These are phyloP conservation scores for Ladona fulva DNA, from an alignment of 1,140 invertebrate genomes.

Conservation along the genomic window DNA sequence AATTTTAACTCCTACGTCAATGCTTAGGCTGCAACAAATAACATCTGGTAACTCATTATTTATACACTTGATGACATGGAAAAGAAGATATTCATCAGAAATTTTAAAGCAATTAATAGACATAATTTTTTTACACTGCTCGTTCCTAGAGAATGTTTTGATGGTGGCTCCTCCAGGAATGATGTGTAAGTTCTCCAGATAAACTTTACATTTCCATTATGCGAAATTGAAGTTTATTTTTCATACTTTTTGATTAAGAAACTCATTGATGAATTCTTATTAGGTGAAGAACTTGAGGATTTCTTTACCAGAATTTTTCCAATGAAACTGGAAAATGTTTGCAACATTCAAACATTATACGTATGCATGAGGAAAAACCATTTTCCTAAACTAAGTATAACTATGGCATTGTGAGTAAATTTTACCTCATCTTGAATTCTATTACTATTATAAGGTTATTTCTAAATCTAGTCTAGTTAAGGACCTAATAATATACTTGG, in stretches of 20 bases:
- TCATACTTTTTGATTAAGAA: neutral
- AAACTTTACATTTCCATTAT: neutral
- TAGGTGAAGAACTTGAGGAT: neutral
- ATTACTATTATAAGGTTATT: too few relatives aligned
- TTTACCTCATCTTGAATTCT: too few relatives aligned
- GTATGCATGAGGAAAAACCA: neutral
- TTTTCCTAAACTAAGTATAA: conserved; percentile 9
- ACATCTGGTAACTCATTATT: neutral
- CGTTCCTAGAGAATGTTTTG: neutral
- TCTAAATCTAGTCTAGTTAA: too few relatives aligned
- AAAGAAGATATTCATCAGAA: neutral
- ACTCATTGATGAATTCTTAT: neutral
- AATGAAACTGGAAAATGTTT: neutral
- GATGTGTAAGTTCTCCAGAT: neutral
- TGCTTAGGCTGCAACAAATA: neutral
- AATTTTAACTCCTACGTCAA: neutral
- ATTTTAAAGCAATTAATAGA: neutral
- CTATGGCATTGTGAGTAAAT: neutral
- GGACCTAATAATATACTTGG: too few relatives aligned
- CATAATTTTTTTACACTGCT: neutral
- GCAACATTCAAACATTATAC: conserved; percentile 6
- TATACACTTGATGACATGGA: conserved; percentile 8
- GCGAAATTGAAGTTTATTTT: neutral
- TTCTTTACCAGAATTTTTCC: neutral
- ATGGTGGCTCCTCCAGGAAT: neutral